phyloP scores from a whole-genome alignment of 2,888 invertebrate genomes.

The Amphipyra tragopoginis region DNA sequence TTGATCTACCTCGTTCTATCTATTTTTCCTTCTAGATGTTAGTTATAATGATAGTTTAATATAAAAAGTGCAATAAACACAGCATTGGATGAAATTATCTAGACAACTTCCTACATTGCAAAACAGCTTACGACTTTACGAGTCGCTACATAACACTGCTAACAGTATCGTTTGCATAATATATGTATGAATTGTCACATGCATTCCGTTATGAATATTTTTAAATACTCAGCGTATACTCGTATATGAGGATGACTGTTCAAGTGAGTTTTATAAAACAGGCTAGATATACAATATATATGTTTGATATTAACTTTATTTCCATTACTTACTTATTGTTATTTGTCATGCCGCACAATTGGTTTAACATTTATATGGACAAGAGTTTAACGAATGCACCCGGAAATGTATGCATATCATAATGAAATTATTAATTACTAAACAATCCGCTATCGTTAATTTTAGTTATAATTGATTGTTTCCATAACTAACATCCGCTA shows the following conservation, averaged over 20 bases:
- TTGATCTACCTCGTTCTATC: too few relatives aligned
- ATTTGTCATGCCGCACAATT: too few relatives aligned
- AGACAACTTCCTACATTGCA: constrained; percentile 23
- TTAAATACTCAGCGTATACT: constrained; percentile 17
- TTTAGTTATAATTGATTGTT: constrained; percentile 1
- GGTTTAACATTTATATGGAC: too few relatives aligned
- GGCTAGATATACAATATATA: too few relatives aligned
- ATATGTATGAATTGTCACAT: constrained; percentile 2
- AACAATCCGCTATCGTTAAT: neutral
- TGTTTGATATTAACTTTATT: too few relatives aligned
- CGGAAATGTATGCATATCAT: neutral
- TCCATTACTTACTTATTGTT: too few relatives aligned
- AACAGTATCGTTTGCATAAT: constrained; percentile 28
- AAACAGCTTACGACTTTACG: constrained; percentile 3
- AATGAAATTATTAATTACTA: neutral
- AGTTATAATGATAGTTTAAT: neutral
- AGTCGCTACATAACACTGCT: constrained; percentile 10
- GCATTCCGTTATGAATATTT: constrained; percentile 15
- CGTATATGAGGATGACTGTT: neutral
- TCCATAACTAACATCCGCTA: neutral
- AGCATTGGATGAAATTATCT: constrained; percentile 2
- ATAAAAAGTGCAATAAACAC: constrained; percentile 13
- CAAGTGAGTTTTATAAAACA: neutral
- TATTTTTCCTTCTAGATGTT: too few relatives aligned
- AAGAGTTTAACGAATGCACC: neutral